Evolutionary conservation across 2,797 vertebrate genomes (phyloP).

Genomic region (Stomatorhinus walkeri): DNA sequence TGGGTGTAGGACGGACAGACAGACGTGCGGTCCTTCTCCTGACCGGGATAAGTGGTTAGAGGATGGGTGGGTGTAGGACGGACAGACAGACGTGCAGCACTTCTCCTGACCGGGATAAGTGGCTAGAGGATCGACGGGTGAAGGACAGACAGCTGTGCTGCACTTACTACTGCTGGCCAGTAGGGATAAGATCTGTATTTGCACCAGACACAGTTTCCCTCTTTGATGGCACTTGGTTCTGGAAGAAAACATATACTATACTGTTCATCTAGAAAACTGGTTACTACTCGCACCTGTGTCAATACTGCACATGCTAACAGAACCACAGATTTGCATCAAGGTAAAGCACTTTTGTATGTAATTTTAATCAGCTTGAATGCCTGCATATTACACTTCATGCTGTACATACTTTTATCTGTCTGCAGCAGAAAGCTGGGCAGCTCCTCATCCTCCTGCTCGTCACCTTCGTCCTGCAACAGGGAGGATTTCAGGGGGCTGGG

Average conservation of each 20-base stretch:
- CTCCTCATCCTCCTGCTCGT: constrained; percentile 68
- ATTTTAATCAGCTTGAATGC: background rate
- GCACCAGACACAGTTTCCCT: constrained; percentile 81
- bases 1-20: no score
- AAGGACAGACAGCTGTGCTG: background rate
- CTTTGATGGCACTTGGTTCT: constrained; percentile 67
- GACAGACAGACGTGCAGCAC: background rate
- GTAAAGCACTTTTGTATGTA: background rate
- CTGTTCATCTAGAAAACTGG: background rate
- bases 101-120: background rate
- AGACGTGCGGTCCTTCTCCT: background rate
- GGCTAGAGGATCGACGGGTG: background rate
- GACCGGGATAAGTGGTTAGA: background rate
- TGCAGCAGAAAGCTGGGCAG: constrained; percentile 69
- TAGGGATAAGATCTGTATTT: constrained; percentile 74
- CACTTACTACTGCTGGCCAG: constrained; percentile 86
- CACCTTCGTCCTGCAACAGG: constrained; percentile 39
- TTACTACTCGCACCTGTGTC: no score
- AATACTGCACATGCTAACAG: background rate
- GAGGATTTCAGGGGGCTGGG: constrained; percentile 32
- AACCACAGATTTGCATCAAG: background rate
- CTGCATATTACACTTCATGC: background rate
- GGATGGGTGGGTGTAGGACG: background rate
- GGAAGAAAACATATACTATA: constrained; percentile 22
- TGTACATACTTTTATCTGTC: constrained; percentile 52